These are phyloP conservation scores for Epinotia bilunana DNA, from an alignment of 2,888 invertebrate genomes.

Conservation along the genomic window DNA sequence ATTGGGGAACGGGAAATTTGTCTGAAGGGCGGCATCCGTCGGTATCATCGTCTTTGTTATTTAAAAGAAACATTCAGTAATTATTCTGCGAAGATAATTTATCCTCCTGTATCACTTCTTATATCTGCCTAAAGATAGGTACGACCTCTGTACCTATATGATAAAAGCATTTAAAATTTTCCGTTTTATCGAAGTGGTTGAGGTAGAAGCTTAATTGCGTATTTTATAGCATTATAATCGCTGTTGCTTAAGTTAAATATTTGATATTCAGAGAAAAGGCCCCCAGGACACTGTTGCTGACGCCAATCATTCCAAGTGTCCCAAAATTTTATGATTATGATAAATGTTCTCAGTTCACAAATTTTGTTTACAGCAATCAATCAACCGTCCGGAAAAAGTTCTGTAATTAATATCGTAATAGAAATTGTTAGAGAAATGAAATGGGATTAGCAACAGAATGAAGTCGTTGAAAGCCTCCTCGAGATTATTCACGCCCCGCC, in stretches of 20 bases:
- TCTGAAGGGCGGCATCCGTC: not conserved
- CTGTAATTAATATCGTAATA: constrained; percentile 20
- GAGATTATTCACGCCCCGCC: constrained; percentile 56
- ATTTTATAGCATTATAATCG: not conserved
- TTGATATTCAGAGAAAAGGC: not conserved
- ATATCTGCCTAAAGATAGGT: too few relatives aligned
- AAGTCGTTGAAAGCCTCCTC: constrained; percentile 29
- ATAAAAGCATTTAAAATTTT: too few relatives aligned
- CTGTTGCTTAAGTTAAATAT: not conserved
- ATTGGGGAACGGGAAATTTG: not conserved
- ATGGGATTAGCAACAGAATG: constrained; percentile 9
- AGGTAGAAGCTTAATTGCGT: not conserved
- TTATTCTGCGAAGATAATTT: too few relatives aligned
- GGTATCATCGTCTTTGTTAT: not conserved
- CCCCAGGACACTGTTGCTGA: constrained; percentile 4
- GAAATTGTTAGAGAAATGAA: not conserved
- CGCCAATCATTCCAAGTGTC: constrained; percentile 42
- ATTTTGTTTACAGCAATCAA: constrained; percentile 48
- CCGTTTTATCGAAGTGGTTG: too few relatives aligned
- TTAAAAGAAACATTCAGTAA: too few relatives aligned
- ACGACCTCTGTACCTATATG: too few relatives aligned
- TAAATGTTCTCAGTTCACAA: constrained; percentile 48
- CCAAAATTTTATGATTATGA: constrained; percentile 47
- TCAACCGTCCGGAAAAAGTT: constrained; percentile 45
- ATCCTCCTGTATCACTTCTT: too few relatives aligned